Percentiles rank a stretch among this genome's conserved stretches.
These are phyloP conservation scores for Steinernema hermaphroditum DNA, from an alignment of 2,888 invertebrate genomes.

Conservation along the genomic window DNA sequence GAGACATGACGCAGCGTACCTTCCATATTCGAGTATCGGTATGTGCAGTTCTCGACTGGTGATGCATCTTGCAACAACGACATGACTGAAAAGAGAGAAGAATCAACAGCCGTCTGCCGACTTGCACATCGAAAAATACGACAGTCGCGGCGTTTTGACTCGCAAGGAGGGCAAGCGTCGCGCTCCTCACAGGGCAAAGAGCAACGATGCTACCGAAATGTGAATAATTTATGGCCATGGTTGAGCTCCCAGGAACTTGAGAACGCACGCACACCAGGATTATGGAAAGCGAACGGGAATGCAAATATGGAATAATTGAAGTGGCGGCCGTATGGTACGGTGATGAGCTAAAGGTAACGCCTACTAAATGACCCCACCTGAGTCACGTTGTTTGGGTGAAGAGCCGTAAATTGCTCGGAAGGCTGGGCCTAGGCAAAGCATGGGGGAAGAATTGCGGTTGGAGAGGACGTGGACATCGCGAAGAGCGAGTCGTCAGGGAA, in stretches of 20 bases:
- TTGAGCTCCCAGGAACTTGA: background rate
- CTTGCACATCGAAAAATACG: background rate
- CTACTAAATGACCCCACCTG: conserved; percentile 10
- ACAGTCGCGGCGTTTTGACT: background rate
- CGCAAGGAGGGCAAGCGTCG: background rate
- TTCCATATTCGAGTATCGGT: conserved; percentile 16
- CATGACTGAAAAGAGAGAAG: background rate
- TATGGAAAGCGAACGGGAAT: background rate
- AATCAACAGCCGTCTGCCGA: background rate
- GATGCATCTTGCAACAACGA: background rate
- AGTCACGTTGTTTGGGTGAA: background rate
- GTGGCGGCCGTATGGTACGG: background rate
- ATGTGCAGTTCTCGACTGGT: conserved; percentile 13
- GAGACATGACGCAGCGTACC: conserved; percentile 27
- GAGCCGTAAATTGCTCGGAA: background rate
- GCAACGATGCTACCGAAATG: background rate
- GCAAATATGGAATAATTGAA: conserved; percentile 10
- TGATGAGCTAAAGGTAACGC: conserved; percentile 21
- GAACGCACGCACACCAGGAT: background rate
- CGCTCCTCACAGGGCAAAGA: background rate
- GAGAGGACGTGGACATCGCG: too few species aligned
- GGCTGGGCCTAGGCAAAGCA: background rate
- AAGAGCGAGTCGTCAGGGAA: background rate
- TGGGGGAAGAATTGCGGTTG: too few species aligned
- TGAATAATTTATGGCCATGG: background rate